A percentile compares a stretch with the other conserved stretches of the same genome.
Conservation (phyloP, 1,140 invertebrate species). For the Potamilus streckersoni region DNA sequence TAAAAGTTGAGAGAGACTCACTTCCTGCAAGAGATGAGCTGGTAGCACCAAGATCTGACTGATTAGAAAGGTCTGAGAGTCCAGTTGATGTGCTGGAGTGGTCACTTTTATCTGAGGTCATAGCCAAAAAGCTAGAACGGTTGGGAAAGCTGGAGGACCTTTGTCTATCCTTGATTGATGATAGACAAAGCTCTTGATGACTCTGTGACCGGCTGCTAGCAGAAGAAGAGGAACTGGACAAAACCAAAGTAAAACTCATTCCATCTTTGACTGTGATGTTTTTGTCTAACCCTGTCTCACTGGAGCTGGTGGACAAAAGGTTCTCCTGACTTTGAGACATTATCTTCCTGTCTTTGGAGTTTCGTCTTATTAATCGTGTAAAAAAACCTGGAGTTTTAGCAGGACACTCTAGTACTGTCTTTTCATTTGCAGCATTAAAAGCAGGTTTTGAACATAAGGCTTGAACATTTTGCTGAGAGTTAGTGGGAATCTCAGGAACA, state of each 20-base stretch:
- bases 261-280: slow-evolving; percentile 21
- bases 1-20: slow-evolving; percentile 17
- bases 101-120: slow-evolving; percentile 24
- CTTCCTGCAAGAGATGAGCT: slow-evolving; percentile 31
- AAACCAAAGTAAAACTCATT: neutral
- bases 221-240: slow-evolving; percentile 8
- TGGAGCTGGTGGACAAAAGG: slow-evolving; percentile 36
- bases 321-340: slow-evolving; percentile 57
- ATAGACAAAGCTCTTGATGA: slow-evolving; percentile 30
- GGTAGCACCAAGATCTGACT: slow-evolving; percentile 29
- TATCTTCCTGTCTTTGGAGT: slow-evolving; percentile 55
- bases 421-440: slow-evolving; percentile 14
- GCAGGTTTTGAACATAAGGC: slow-evolving; percentile 14
- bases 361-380: slow-evolving; percentile 54
- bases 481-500: slow-evolving; percentile 24
- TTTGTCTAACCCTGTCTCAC: slow-evolving; percentile 21
- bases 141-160: slow-evolving; percentile 62
- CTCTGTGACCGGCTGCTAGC: slow-evolving; percentile 27
- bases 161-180: slow-evolving; percentile 26
- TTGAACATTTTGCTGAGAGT: neutral
- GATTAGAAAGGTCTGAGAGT: slow-evolving; percentile 29
- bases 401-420: slow-evolving; percentile 7
- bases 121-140: slow-evolving; percentile 51
- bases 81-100: slow-evolving; percentile 32
- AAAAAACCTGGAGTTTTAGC: slow-evolving; percentile 53